Evolutionary conservation across 2,797 vertebrate genomes (phyloP), one percentile per base, ranked within the genome.

Genomic region (Anomalospiza imberbis): DNA sequence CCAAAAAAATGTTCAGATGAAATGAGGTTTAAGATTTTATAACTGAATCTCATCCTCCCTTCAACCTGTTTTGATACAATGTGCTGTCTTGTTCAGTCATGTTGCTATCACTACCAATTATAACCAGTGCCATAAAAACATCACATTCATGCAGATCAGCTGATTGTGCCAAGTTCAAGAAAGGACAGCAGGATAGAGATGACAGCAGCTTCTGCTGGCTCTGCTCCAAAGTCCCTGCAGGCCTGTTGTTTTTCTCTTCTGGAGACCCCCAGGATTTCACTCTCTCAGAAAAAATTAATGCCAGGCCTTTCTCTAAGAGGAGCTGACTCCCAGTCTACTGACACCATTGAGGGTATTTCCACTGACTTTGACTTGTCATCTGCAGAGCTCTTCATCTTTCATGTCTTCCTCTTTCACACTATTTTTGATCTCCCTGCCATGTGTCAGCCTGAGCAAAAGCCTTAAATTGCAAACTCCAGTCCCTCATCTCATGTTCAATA

Each of bases 161-260:
- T 97, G 93, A 94, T 93, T 68, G 68, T 94, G 94, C 94, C 95
- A 97, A 96, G 93, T 95, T 97, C 95, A 96, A 89, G 93, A 94
- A 97, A 94, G 96, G 95, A 96, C 95, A 94, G 90, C 74, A 87
- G 93, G 85, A 89, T n/a, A 94, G 89, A 89, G 81, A 95, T 77
- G 93, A 93, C 95, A 96, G 90, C 93, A 95, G 90, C 85, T 94
- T 90, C 84, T 94, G 22, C 36, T 95, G 93, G 93, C 93, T 91
- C 29, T 92, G 36, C 47, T 95, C 90, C 93, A 74, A 87, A 91
- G 58, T 74, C 68, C 68, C 90, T 93, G 83, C 83, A 91, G 75
- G 91, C 90, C 81, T 89, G 78, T 92, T 94, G 91, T 74, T 96
- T 91, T 92, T 72, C 67, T 91, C 68, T 85, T 81, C 75, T 74